Evolutionary conservation across 2,888 invertebrate genomes (phyloP), one percentile per base, ranked within the genome.

Genomic region (Uropetala carovei): DNA sequence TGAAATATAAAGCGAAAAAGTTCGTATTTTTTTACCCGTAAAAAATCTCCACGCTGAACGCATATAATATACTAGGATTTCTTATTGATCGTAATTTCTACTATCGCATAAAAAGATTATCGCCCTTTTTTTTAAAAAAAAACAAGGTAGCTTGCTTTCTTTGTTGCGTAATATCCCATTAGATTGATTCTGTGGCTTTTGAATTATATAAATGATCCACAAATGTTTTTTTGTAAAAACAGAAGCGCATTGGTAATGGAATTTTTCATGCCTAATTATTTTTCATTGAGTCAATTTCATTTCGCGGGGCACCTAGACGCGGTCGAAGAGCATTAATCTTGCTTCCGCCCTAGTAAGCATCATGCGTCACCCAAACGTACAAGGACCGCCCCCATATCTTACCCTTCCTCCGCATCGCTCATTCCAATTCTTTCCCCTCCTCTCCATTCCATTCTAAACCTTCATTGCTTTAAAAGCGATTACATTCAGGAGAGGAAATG

Each of bases 381-480:
- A 18, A n/a, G 83, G n/a, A 8, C 18, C 18, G 1, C 57, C 3
- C 56, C 8, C 83, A 43, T 43, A 43, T n/a, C 83, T n/a, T 56
- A 4, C 83, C 56, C 83, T 43, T 43, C 43, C 43, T 43, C 43
- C 43, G 43, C 43, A 43, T 56, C 83, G 11, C 27, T 43, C 43
- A 1, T 8, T 16, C 83, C 56, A 7, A 43, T 16, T 7, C 30
- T 2, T 43, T n/a, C 64, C 64, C 5, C 56, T 83, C 83, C 83
- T 18, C 56, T 3, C 3, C 58, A 0, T 9, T 0, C 8, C 86
- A 58, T 30, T 13, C n/a, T 16, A 30, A 89, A 43, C 60, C 89
- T 11, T 30, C 89, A 56, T 68, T 68, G 89, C 89, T 68, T 89
- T 89, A 89, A 89, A 89, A 89, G 43, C 89, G 89, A 89, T 89